These are phyloP conservation scores for Ammodytes marinus DNA, from an alignment of 2,113 vertebrate species.

Conservation along the genomic window DNA sequence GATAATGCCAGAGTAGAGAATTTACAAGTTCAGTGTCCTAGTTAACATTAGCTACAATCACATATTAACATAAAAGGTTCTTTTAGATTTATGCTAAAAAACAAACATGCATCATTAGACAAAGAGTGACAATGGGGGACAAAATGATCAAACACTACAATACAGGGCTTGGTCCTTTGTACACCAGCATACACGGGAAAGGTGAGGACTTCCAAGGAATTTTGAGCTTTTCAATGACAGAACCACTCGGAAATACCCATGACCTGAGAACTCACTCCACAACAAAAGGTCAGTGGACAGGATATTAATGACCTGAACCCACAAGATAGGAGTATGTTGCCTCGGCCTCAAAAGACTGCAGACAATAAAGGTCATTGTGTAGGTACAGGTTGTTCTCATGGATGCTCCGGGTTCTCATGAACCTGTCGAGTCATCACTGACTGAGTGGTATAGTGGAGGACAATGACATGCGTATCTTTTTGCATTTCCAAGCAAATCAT, in stretches of 20 bases:
- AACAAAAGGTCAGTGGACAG: slow-evolving; percentile 50
- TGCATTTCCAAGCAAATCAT: slow-evolving; percentile 27
- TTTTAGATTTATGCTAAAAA: background rate
- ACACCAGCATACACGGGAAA: background rate
- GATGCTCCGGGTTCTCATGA: slow-evolving; percentile 37
- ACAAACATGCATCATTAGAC: background rate
- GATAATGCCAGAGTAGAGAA: no score
- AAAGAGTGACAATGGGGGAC: slow-evolving; percentile 22
- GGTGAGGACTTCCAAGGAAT: slow-evolving; percentile 48
- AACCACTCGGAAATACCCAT: slow-evolving; percentile 12
- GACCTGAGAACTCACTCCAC: slow-evolving; percentile 25
- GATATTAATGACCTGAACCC: slow-evolving; percentile 42
- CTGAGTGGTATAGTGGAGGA: slow-evolving; percentile 15
- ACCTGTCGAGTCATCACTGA: slow-evolving; percentile 21
- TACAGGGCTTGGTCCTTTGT: background rate
- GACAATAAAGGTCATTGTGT: slow-evolving; percentile 38
- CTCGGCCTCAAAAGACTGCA: slow-evolving; percentile 21
- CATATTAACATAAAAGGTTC: background rate
- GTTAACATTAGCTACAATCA: background rate
- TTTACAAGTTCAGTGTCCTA: background rate
- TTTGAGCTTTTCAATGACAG: slow-evolving; percentile 36
- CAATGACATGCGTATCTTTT: background rate
- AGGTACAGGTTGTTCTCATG: slow-evolving; percentile 43
- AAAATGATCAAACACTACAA: slow-evolving; percentile 35
- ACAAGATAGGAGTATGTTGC: slow-evolving; percentile 47